Evolutionary conservation across 2,888 invertebrate genomes (phyloP), one percentile per base, ranked within the genome.

Genomic region (Epirrhoe alternata): DNA sequence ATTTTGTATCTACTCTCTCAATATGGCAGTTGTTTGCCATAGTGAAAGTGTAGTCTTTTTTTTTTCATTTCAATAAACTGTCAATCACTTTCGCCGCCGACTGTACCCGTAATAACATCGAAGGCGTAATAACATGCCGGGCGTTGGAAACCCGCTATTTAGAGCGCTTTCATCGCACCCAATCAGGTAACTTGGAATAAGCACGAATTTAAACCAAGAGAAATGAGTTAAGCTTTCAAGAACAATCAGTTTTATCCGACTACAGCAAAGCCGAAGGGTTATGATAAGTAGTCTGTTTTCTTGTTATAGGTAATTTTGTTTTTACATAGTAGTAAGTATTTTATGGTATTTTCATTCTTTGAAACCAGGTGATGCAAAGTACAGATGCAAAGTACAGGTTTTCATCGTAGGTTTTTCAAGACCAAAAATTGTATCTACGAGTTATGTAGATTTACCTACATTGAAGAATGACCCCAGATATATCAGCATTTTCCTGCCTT

Each of bases 91-190:
- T 42, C 10, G 38, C 12, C 38, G 12, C 10, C 38, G 12, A 5
- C 38, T 42, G 38, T 42, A 56, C 42, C 54, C 54, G 62, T 66
- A 64, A 64, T 64, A 56, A 65, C 57, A 54, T 53, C 54, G 35
- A 49, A 58, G 68, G 65, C 63, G 69, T 73, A 73, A 73, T 73
- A 33, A 73, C 68, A 73, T 58, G 66, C 65, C 72, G 69, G 51
- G 42, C 45, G 54, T 38, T 47, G 64, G 66, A 71, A 77, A 70
- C 77, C 80, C 78, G 78, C 81, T 82, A 83, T 84, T 82, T 83
- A 69, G 74, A 74, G 77, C 79, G 81, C 81, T 83, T 82, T 81
- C 79, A 72, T 80, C 74, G 76, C 82, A 81, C 82, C 81, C 81
- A 82, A 82, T 84, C 82, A 38, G 47, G 51, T n/a, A 42, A 31